Evolutionary conservation across 2,113 vertebrate genomes (phyloP).

Genomic region (Lagenorhynchus albirostris): DNA sequence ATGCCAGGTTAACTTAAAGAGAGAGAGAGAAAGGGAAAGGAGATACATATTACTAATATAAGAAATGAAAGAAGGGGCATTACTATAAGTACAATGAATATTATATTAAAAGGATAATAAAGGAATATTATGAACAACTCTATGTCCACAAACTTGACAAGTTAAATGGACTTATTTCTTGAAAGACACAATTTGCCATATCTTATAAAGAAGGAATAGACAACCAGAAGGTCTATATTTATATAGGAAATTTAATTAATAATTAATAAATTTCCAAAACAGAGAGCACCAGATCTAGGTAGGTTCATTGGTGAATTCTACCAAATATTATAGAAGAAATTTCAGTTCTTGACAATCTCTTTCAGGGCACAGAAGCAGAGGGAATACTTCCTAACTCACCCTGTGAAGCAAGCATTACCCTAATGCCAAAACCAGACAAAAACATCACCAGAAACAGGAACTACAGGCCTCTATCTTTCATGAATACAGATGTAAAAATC

Average conservation of each 20-base stretch:
- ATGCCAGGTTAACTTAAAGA: background rate
- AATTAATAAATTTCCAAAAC: background rate
- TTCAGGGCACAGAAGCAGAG: background rate
- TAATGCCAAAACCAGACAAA: background rate
- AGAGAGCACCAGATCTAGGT: background rate
- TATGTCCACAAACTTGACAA: background rate
- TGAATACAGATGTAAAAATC: background rate
- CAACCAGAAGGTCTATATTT: background rate
- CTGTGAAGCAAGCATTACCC: background rate
- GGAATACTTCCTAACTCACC: background rate
- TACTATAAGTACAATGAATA: background rate
- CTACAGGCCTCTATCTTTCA: background rate
- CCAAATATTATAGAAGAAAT: background rate
- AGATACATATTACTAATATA: background rate
- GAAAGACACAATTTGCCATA: background rate
- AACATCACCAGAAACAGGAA: background rate
- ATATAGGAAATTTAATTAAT: background rate
- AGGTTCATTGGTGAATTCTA: background rate
- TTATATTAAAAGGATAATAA: background rate
- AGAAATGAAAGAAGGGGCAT: background rate
- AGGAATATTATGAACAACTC: background rate
- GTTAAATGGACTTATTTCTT: background rate
- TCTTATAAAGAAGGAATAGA: background rate
- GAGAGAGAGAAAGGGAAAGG: background rate
- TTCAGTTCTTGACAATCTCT: background rate